Evolutionary conservation across 2,113 vertebrate genomes (phyloP).

Genomic region (Zapus hudsonius): DNA sequence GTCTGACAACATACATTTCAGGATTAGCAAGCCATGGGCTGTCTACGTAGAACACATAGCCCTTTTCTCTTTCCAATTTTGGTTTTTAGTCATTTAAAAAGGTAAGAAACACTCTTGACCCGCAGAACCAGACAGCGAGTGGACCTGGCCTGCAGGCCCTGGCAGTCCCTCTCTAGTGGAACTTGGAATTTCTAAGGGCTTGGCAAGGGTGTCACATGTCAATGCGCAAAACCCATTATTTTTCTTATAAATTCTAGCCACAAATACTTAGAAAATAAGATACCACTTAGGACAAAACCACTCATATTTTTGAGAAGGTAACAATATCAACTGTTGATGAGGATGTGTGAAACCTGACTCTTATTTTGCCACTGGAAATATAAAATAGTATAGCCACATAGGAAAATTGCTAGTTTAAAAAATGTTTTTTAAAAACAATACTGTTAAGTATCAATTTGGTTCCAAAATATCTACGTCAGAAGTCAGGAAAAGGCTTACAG

Average conservation of each 20-base stretch:
- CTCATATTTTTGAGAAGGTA: too few relatives aligned
- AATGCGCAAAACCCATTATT: background rate
- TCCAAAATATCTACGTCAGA: too few relatives aligned
- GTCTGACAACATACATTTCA: background rate
- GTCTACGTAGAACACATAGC: background rate
- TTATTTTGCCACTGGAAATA: too few relatives aligned
- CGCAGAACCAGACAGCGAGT: background rate
- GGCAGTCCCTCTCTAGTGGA: background rate
- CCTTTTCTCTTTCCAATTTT: background rate
- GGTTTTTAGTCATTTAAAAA: background rate
- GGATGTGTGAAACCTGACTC: too few relatives aligned
- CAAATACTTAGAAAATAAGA: background rate
- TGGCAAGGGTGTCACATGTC: background rate
- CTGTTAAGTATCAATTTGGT: too few relatives aligned
- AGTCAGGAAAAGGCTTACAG: background rate
- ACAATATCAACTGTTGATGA: too few relatives aligned
- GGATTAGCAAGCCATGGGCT: background rate
- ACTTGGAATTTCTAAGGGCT: background rate
- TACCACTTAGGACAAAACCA: background rate
- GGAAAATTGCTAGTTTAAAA: too few relatives aligned
- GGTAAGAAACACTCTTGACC: background rate
- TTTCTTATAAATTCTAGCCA: background rate
- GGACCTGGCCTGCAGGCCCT: background rate
- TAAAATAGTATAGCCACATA: too few relatives aligned
- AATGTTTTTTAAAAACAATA: too few relatives aligned